A percentile compares a stretch with the other conserved stretches of the same genome.
phyloP scores from a whole-genome alignment of 2,113 vertebrate species.

The Carettochelys insculpta region DNA sequence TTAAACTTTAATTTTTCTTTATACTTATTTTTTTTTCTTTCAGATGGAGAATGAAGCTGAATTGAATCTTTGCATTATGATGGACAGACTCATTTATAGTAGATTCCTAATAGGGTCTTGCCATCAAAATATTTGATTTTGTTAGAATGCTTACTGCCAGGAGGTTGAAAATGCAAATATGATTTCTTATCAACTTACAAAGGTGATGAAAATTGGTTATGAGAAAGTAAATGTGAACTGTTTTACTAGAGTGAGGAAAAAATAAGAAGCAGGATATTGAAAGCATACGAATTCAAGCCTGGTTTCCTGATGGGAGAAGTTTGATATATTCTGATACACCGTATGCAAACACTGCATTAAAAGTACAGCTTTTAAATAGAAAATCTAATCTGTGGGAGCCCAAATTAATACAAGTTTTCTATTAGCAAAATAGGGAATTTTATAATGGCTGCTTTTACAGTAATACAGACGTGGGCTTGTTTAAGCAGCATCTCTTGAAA shows the following conservation, averaged over 20 bases:
- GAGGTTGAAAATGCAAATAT: neutral
- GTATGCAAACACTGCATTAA: neutral
- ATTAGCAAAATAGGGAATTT: constrained; percentile 9
- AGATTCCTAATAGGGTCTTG: neutral
- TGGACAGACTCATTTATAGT: neutral
- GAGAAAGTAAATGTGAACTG: neutral
- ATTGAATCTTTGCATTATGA: neutral
- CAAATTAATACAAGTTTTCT: neutral
- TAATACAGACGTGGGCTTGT: constrained; percentile 13
- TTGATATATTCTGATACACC: neutral
- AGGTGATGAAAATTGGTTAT: neutral
- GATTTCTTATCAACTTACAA: neutral
- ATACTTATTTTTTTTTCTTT: neutral
- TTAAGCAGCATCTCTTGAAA: constrained; percentile 33
- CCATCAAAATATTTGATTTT: constrained; percentile 21
- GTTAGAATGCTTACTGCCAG: neutral
- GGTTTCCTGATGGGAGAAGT: neutral
- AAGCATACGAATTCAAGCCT: neutral
- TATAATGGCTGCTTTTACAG: neutral
- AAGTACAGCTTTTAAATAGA: neutral
- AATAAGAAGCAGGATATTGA: neutral
- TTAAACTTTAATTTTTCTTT: neutral
- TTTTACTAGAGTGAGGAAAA: neutral
- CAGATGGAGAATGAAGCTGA: neutral
- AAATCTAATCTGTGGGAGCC: neutral